phyloP scores from a whole-genome alignment of 1,140 invertebrate genomes.

The Papilio aristodemus region DNA sequence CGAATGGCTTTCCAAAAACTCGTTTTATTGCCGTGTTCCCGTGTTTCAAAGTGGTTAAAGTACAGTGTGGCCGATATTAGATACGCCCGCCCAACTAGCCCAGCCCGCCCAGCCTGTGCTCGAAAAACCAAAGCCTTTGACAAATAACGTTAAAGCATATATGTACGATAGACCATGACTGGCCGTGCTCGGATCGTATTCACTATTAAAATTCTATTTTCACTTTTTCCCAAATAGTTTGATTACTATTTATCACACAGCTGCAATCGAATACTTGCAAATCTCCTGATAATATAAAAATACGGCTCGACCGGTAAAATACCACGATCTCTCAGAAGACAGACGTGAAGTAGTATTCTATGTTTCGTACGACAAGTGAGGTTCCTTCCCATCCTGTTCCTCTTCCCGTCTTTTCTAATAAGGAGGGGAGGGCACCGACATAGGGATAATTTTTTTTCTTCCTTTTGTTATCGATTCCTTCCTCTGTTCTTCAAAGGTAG shows the following conservation, averaged over 20 bases:
- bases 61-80: slow-evolving; percentile 33
- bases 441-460: too few species aligned
- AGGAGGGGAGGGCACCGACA: too few species aligned
- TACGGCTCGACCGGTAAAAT: too few species aligned
- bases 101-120: background rate
- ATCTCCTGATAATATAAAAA: too few species aligned
- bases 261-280: too few species aligned
- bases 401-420: too few species aligned
- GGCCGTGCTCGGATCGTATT: background rate
- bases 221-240: slow-evolving; percentile 2
- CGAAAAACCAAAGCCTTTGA: slow-evolving; percentile 31
- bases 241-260: background rate
- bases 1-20: slow-evolving; percentile 27
- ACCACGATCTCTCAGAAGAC: too few species aligned
- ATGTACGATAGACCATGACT: slow-evolving; percentile 18
- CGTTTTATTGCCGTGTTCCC: slow-evolving; percentile 31
- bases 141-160: slow-evolving; percentile 28
- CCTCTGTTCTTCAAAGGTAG: too few species aligned
- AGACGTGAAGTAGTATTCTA: too few species aligned
- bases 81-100: slow-evolving; percentile 11
- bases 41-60: slow-evolving; percentile 30
- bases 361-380: too few species aligned
- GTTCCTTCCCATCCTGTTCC: too few species aligned
- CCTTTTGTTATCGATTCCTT: too few species aligned
- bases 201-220: slow-evolving; percentile 2